phyloP scores from a whole-genome alignment of 2,797 vertebrate species.

The Lepilemur septentrionalis region DNA sequence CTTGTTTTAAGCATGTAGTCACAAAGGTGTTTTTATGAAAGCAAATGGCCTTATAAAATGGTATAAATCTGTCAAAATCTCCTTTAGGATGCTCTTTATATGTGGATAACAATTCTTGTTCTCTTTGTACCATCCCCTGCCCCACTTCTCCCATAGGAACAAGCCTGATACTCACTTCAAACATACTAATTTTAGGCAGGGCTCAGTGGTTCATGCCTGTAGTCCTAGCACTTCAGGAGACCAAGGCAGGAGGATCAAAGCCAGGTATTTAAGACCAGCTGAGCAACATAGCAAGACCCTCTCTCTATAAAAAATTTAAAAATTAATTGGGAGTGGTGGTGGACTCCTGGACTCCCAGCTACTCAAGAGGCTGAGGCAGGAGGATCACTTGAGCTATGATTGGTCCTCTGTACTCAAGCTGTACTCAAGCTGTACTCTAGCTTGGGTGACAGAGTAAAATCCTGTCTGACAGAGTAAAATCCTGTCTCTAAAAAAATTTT shows the following conservation, averaged over 20 bases:
- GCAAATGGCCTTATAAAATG: not conserved
- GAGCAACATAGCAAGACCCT: not conserved
- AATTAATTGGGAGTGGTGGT: not conserved
- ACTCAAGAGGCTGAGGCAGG: not conserved
- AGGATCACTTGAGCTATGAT: not conserved
- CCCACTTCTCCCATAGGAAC: not conserved
- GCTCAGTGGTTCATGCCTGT: not conserved
- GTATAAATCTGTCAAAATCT: not conserved
- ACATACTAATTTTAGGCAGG: not conserved
- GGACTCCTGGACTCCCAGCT: not conserved
- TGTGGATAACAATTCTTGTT: not conserved
- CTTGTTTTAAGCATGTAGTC: not conserved
- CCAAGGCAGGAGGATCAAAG: not conserved
- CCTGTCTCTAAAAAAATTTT: not conserved
- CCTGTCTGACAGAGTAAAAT: not conserved
- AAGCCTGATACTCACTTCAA: not conserved
- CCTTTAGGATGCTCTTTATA: not conserved
- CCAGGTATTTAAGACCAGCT: not conserved
- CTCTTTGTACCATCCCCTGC: not conserved
- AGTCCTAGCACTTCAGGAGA: not conserved
- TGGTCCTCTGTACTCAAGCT: not conserved
- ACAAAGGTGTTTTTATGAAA: not conserved
- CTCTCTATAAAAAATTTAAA: not conserved
- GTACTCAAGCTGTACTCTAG: not conserved
- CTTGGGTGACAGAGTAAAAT: not conserved